Evolutionary conservation across 2,797 vertebrate genomes (phyloP).

Genomic region (Paratrypauchen microcephalus): DNA sequence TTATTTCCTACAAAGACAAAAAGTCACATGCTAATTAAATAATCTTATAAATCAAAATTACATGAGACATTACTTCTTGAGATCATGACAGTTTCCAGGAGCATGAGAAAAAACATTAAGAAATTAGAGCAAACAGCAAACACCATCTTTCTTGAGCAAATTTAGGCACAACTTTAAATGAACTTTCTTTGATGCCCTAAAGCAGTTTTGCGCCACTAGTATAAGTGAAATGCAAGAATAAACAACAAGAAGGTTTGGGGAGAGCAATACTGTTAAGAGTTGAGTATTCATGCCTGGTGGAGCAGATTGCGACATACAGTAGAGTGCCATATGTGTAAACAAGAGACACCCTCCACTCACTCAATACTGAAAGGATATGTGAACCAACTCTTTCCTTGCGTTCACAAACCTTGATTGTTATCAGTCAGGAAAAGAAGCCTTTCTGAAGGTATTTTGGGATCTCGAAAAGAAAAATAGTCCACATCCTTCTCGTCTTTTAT

Average conservation of each 20-base stretch:
- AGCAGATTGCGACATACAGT: not conserved
- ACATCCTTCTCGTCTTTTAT: slow-evolving; percentile 32
- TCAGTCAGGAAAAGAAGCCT: slow-evolving; percentile 5
- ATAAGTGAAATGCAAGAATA: not conserved
- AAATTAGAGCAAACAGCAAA: not conserved
- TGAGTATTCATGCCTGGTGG: no score
- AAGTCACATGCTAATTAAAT: not conserved
- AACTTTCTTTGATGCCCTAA: not conserved
- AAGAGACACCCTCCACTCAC: not conserved
- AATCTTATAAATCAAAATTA: not conserved
- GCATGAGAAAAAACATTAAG: slow-evolving; percentile 22
- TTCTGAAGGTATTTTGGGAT: slow-evolving; percentile 33
- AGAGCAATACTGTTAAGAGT: not conserved
- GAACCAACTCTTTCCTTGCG: slow-evolving; percentile 1
- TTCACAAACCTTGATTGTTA: slow-evolving; percentile 9
- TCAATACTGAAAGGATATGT: slow-evolving; percentile 5
- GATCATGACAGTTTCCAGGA: not conserved
- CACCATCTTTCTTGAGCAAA: slow-evolving; percentile 36
- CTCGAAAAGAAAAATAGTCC: slow-evolving; percentile 35
- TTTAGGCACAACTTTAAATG: slow-evolving; percentile 12
- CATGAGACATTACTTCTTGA: not conserved
- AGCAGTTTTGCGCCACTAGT: not conserved
- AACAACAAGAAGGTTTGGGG: not conserved
- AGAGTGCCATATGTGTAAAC: slow-evolving; percentile 27
- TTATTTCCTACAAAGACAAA: slow-evolving; percentile 71